Base-by-base conservation (phyloP, 2,888 invertebrate species). In the Lycia hirtaria region DNA sequence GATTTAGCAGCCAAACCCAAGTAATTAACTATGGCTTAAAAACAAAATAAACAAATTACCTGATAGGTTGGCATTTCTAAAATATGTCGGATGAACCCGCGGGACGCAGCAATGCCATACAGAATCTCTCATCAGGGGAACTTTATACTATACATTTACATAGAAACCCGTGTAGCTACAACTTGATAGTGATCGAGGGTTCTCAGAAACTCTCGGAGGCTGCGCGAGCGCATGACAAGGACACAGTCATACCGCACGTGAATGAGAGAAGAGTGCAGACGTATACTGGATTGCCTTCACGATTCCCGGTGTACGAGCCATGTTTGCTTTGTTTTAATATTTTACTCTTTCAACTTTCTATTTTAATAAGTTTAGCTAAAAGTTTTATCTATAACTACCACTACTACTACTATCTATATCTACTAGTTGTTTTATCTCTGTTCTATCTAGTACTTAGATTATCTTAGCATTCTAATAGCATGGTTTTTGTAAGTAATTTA, bases 191-290 rank as follows among this genome's bases (percentile, higher is more conserved):
- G 76, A 71, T 71, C 72, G 68, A 70, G 69, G 76, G 67, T 88
- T 89, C 88, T 78, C 55, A 77, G 89, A 88, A 88, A 78, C 75
- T 77, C 76, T 73, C 73, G 75, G 83, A 83, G 83, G 83, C 83
- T 83, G 82, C 73, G 74, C 64, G 33, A 54, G 69, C 60, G 73
- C 64, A 48, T 3, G 62, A 75, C 15, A 52, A 73, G 67, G 74
- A 79, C 37, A 37, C 51, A 58, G 9, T 61, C 68, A 72, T 12
- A 28, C n/a, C 14, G 3, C 14, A 7, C 6, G 7, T 26, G 33
- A 24, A 65, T 10, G 77, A 55, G 68, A 6, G 71, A 84, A 60
- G 28, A 65, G 64, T 79, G 83, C 60, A 59, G 64, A 64, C 60
- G 54, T 56, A 70, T 76, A 83, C 80, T 85, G 75, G 87, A 84